phyloP scores from a whole-genome alignment of 2,888 invertebrate genomes.

The Cephus runcator region DNA sequence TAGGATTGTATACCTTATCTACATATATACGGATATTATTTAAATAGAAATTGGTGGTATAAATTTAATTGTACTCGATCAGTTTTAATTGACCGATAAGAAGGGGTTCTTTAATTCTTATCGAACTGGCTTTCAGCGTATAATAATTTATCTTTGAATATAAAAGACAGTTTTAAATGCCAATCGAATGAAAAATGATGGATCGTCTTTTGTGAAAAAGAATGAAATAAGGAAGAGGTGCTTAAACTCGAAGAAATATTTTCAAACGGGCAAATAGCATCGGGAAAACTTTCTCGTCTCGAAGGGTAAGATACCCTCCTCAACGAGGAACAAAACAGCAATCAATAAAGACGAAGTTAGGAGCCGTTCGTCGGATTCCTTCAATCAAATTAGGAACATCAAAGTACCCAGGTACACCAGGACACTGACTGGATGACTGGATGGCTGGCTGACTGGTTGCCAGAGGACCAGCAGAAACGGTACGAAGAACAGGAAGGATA shows the following conservation, averaged over 20 bases:
- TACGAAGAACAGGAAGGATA: not conserved
- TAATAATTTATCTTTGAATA: not conserved
- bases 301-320: not conserved
- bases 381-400: constrained; percentile 66
- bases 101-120: not conserved
- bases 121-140: not conserved
- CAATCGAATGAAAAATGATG: not conserved
- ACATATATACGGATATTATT: not conserved
- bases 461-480: not conserved
- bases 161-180: not conserved
- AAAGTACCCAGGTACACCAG: constrained; percentile 57
- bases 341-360: constrained; percentile 62
- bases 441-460: not conserved
- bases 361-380: constrained; percentile 61
- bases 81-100: not conserved
- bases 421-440: constrained; percentile 37
- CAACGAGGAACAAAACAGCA: constrained; percentile 53
- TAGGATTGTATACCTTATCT: not conserved
- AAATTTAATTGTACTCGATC: not conserved
- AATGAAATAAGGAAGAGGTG: not conserved
- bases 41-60: not conserved
- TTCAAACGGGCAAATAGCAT: not conserved
- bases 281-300: not conserved
- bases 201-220: not conserved
- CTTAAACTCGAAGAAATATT: not conserved